Base-by-base conservation (phyloP, 2,113 vertebrate species). In the Boleophthalmus pectinirostris region DNA sequence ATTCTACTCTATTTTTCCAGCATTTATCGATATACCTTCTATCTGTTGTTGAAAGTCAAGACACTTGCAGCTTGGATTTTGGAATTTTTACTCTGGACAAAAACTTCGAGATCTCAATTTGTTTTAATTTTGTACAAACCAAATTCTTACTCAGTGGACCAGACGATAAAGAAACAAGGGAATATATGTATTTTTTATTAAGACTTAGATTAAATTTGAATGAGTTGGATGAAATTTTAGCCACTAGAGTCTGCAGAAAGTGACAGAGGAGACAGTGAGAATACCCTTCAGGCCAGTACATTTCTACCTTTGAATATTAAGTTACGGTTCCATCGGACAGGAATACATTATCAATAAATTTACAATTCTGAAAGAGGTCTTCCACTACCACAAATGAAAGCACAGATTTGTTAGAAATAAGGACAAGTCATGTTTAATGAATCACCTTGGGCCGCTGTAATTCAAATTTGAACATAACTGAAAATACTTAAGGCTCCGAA, bases 381-480 rank as follows among this genome's bases (percentile, higher is more conserved):
- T 38, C 43, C 20, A 13, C 63, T 6, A 61, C 79, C 63, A 45
- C 38, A 67, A 86, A 80, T 72, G 56, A 75, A 73, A 85, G 13
- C 25, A 46, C 18, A 23, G 38, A 82, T 77, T 69, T 63, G 75
- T 83, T 68, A 68, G 68, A 43, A 81, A 71, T 78, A 73, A 66
- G 54, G 68, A 24, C 12, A 58, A 56, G 10, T 77, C 68, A 61
- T 81, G 53, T 72, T 84, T 77, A 78, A 84, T 82, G 80, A 61
- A 82, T 80, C 53, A 73, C 35, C n/a, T 46, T 16, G 10, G 68
- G 68, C 29, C 35, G 60, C 73, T 56, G 20, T 75, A 69, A 65
- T 73, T 82, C 63, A 61, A 69, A 79, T 79, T 66, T 82, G 74
- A 85, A 79, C 75, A 70, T 70, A 60, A 75, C 35, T 47, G 78